A percentile compares a stretch with the other conserved stretches of the same genome.
Conservation (phyloP, 2,113 vertebrate genomes). For the Phasianus colchicus region DNA sequence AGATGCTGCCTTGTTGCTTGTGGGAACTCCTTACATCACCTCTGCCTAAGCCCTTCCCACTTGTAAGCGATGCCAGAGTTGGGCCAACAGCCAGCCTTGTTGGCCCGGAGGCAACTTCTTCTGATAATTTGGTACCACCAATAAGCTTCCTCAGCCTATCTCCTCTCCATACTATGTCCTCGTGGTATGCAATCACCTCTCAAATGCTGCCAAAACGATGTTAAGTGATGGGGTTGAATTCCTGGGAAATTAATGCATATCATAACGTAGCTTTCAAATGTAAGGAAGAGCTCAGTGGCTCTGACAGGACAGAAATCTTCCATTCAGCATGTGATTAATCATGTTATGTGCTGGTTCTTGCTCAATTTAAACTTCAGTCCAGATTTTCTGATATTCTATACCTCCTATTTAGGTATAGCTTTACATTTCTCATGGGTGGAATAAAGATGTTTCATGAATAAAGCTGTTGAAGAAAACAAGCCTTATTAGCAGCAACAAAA, state of each 20-base stretch:
- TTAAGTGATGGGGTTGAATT: neutral
- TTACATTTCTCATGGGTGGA: constrained; percentile 6
- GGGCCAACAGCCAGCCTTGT: too few relatives aligned
- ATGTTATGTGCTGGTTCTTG: neutral
- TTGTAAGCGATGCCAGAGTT: neutral
- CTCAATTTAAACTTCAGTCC: neutral
- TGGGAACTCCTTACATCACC: neutral
- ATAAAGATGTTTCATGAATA: constrained; percentile 31
- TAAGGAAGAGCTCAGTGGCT: neutral
- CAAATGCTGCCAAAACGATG: neutral
- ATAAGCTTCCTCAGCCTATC: neutral
- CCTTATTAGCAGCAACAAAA: neutral
- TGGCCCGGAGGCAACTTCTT: neutral
- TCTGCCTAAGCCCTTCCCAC: neutral
- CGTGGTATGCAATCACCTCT: neutral
- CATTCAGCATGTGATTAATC: neutral
- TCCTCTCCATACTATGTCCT: neutral
- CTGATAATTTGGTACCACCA: neutral
- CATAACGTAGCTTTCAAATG: neutral
- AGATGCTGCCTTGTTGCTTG: neutral
- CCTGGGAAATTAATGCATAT: neutral
- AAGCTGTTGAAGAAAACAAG: constrained; percentile 12
- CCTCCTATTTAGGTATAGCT: constrained; percentile 15
- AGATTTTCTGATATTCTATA: neutral
- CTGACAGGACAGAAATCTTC: neutral